These are phyloP conservation scores for Pagetopsis macropterus DNA, from an alignment of 2,797 vertebrate genomes.

Conservation along the genomic window DNA sequence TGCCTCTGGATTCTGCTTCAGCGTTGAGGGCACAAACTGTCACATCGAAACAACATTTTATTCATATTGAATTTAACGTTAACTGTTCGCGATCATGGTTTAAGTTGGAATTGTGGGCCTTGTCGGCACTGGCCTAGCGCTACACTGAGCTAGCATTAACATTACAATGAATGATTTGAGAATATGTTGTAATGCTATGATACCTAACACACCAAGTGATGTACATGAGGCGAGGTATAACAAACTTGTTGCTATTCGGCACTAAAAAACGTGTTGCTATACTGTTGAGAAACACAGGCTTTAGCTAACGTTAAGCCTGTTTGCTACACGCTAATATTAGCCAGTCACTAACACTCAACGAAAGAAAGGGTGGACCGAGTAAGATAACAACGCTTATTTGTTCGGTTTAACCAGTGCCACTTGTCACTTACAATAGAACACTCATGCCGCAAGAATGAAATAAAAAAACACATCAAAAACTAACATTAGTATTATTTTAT, in stretches of 20 bases:
- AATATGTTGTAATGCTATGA: rapidly evolving
- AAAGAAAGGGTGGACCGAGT: conserved; percentile 26
- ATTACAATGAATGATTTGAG: conserved; percentile 8
- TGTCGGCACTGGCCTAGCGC: conserved; percentile 50
- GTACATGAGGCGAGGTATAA: neutral
- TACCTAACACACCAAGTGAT: rapidly evolving
- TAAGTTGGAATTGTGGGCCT: conserved; percentile 65
- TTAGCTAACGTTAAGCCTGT: conserved; percentile 30
- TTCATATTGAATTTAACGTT: conserved; percentile 34
- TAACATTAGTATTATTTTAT: neutral
- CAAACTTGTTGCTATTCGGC: neutral
- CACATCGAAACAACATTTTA: conserved; percentile 41
- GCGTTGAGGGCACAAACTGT: conserved; percentile 35
- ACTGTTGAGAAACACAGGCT: conserved; percentile 34
- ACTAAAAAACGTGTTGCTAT: neutral
- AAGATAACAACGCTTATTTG: conserved; percentile 6
- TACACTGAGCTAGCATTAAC: conserved; percentile 15
- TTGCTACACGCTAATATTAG: conserved; percentile 10
- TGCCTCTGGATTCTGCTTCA: neutral
- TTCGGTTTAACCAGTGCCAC: neutral
- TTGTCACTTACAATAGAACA: rapidly evolving
- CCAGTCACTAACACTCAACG: conserved; percentile 33
- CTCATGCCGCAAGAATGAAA: rapidly evolving
- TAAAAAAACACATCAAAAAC: neutral
- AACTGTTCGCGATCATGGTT: conserved; percentile 39